Conservation (phyloP, 2,797 vertebrate species). For the Merluccius polli region DNA sequence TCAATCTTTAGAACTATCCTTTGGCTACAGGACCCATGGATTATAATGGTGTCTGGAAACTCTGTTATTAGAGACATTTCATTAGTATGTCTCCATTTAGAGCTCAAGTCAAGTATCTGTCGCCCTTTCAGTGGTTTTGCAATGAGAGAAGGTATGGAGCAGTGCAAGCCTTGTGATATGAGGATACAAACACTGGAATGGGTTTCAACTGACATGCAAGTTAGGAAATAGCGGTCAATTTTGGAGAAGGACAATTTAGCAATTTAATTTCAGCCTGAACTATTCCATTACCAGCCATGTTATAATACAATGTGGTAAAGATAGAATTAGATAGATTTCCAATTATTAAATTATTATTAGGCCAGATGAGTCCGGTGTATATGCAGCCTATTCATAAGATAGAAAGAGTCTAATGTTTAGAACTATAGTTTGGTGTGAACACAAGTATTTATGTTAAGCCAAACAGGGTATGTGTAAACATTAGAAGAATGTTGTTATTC, state of each 20-base stretch:
- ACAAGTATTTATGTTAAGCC: background rate
- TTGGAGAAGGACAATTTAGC: too few relatives aligned
- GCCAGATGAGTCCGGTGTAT: background rate
- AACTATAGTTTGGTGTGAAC: background rate
- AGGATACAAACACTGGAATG: too few relatives aligned
- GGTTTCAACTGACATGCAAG: too few relatives aligned
- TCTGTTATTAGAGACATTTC: too few relatives aligned
- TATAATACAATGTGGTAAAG: background rate
- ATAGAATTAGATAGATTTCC: background rate
- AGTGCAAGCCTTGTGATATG: too few relatives aligned
- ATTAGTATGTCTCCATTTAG: too few relatives aligned
- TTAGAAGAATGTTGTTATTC: background rate
- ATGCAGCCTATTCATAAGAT: too few relatives aligned
- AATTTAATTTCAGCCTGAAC: background rate
- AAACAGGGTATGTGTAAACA: background rate
- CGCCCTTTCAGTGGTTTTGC: background rate
- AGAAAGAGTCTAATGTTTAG: background rate
- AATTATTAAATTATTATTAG: background rate
- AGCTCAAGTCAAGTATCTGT: background rate
- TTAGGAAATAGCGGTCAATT: too few relatives aligned
- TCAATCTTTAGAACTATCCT: background rate
- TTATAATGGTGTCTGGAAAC: background rate
- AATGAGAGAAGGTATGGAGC: background rate
- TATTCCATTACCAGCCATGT: background rate
- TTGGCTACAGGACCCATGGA: background rate